Evolutionary conservation across 1,140 invertebrate genomes (phyloP), one percentile per base, ranked within the genome.

Genomic region (Bombus confusus): DNA sequence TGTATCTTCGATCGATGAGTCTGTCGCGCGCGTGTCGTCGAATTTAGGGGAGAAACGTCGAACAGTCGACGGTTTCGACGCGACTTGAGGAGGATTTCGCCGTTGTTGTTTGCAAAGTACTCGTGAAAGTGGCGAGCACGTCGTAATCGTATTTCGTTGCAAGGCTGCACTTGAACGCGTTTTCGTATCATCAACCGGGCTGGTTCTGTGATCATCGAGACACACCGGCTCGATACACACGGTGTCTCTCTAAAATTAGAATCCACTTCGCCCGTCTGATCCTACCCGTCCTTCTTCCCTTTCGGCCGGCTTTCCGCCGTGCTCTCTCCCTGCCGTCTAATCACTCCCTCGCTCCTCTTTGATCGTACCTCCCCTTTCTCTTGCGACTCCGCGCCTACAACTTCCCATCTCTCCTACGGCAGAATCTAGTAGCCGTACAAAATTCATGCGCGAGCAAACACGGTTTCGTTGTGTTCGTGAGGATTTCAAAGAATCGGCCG

Each of bases 191-290:
- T 68, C 73, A 37, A 31, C 59, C 43, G 72, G 31, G 39, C 31
- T 72, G 52, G 3, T 71, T 41, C 79, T 41, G 76, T 83, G 81
- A 80, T 90, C 86, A 84, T 81, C 74, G 79, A 68, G 83, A 82
- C 69, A 83, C 72, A 84, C 86, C 25, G 37, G 52, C 86, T 41
- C 72, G 85, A 86, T 90, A 85, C 84, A 66, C 75, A 41, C 25
- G 39, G 76, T 80, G 89, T 88, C 90, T 87, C 89, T 89, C 89
- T 92, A 92, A 92, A 91, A 90, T 92, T 89, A 91, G 90, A 91
- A 90, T 87, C 91, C 87, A 91, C 91, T 92, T 88, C 86, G 87
- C 76, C 72, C 89, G 86, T 91, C 83, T 87, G 90, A 91, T 92
- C 88, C 85, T 86, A 75, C 62, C 83, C 68, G 59, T 77, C 77